Evolutionary conservation across 2,797 vertebrate species (phyloP).

Genomic region (Microcaecilia unicolor): DNA sequence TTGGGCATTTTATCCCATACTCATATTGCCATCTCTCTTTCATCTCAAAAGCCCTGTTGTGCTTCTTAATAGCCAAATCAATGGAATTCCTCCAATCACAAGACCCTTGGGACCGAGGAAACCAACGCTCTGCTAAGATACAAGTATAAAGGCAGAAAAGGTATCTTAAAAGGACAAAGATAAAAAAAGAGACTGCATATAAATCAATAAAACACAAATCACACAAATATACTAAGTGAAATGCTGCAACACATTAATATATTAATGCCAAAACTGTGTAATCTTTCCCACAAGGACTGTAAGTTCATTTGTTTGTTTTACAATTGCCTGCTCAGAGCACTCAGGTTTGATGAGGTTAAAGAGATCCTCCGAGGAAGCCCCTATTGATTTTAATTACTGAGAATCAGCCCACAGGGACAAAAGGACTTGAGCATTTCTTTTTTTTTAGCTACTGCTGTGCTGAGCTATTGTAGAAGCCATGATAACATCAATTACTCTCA

Average conservation of each 20-base stretch:
- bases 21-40: too few species aligned
- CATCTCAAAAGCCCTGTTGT: conserved; percentile 5
- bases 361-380: conserved; percentile 77
- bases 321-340: conserved; percentile 35
- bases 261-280: conserved; percentile 14
- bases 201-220: not conserved
- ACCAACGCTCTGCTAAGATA: not conserved
- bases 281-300: conserved; percentile 22
- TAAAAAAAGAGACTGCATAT: not conserved
- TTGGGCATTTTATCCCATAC: too few species aligned
- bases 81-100: conserved; percentile 29
- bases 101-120: conserved; percentile 15
- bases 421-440: conserved; percentile 88
- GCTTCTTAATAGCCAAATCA: conserved; percentile 24
- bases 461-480: conserved; percentile 78
- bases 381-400: conserved; percentile 99
- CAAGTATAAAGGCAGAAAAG: not conserved
- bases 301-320: conserved; percentile 49
- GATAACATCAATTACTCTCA: conserved; percentile 86
- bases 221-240: not conserved
- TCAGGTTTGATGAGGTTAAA: conserved; percentile 59
- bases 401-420: conserved; percentile 84
- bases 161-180: conserved; percentile 10
- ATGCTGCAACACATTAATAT: conserved; percentile 19
- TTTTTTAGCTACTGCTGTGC: conserved; percentile 77